Percentiles rank a stretch among this genome's conserved stretches.
Conservation (phyloP, 2,797 vertebrate species). For the Girardinus metallicus region DNA sequence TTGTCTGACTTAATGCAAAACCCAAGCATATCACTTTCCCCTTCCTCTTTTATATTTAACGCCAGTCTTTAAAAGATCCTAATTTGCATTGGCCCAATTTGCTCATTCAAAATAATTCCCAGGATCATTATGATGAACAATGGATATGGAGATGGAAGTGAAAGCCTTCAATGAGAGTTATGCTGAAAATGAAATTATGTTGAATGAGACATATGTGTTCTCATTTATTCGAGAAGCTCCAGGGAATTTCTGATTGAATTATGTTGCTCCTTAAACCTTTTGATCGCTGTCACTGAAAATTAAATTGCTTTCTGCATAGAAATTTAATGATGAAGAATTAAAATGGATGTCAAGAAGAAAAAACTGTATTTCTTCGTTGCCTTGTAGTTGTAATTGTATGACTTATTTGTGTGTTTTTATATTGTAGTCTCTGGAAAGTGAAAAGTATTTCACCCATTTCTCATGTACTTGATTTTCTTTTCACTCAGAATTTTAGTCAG, state of each 20-base stretch:
- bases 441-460: background rate
- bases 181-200: conserved; percentile 37
- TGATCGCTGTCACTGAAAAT: conserved; percentile 24
- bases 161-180: conserved; percentile 42
- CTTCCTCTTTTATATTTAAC: background rate
- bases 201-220: conserved; percentile 23
- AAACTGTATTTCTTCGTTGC: conserved; percentile 3
- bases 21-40: background rate
- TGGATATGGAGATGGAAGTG: conserved; percentile 49
- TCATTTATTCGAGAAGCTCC: conserved; percentile 17
- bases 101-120: conserved; percentile 34
- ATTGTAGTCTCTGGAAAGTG: background rate
- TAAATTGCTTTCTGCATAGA: conserved; percentile 10
- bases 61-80: conserved; percentile 8
- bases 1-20: background rate
- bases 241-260: conserved; percentile 31
- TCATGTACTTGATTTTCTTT: background rate
- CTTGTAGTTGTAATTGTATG: background rate
- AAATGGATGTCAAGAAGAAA: conserved; percentile 6
- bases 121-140: conserved; percentile 50
- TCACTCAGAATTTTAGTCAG: background rate
- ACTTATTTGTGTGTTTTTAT: background rate
- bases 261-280: conserved; percentile 19
- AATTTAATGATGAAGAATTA: background rate
- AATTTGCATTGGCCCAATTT: conserved; percentile 29